Conservation (phyloP, 2,888 invertebrate genomes). For the Pristionchus entomophagus region DNA sequence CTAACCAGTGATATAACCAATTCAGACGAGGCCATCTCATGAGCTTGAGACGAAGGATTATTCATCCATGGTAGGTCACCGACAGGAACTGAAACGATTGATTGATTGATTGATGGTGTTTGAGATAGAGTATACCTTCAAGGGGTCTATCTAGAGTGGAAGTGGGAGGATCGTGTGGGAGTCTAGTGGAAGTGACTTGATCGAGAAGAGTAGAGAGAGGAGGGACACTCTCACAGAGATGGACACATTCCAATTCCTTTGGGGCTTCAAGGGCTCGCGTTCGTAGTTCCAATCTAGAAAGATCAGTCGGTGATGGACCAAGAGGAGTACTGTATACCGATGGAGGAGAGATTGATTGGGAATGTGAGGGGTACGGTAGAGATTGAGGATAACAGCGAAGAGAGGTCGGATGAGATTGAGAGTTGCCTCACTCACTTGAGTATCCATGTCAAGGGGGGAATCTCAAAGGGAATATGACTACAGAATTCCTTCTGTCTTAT, state of each 20-base stretch:
- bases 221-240: conserved; percentile 45
- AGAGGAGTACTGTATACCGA: conserved; percentile 46
- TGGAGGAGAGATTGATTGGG: conserved; percentile 64
- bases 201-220: conserved; percentile 54
- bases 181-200: conserved; percentile 46
- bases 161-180: conserved; percentile 19
- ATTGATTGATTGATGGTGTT: not conserved
- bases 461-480: not conserved
- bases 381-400: conserved; percentile 59
- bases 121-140: conserved; percentile 42
- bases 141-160: conserved; percentile 46
- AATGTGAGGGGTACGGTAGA: conserved; percentile 62
- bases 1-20: conserved; percentile 58
- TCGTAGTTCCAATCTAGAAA: conserved; percentile 43
- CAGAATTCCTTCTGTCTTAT: not conserved
- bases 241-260: not conserved
- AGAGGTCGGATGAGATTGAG: conserved; percentile 59
- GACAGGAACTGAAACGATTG: conserved; percentile 51
- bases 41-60: not conserved
- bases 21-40: conserved; percentile 61
- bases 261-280: not conserved
- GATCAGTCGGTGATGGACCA: not conserved
- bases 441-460: conserved; percentile 15
- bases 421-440: conserved; percentile 52
- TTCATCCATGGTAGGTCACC: conserved; percentile 59